Evolutionary conservation across 2,888 invertebrate species (phyloP).

Genomic region (Protodeltote pygarga): DNA sequence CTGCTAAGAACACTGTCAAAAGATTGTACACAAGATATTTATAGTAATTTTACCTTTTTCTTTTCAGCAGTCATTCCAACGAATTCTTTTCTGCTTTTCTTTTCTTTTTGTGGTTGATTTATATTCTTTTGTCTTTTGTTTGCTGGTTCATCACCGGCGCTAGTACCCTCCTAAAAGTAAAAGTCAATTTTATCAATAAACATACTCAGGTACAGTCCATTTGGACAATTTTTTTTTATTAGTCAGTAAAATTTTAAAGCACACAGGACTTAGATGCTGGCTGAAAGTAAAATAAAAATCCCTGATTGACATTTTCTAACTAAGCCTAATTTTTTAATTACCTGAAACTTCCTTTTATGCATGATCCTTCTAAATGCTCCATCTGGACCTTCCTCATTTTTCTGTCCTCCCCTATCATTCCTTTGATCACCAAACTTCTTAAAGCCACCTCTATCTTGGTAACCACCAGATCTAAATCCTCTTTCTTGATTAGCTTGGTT

Average conservation of each 20-base stretch:
- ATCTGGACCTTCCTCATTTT: conserved; percentile 45
- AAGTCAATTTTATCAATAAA: too few relatives aligned
- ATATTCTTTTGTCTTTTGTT: conserved; percentile 59
- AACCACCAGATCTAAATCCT: conserved; percentile 15
- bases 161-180: conserved; percentile 50
- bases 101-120: conserved; percentile 65
- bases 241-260: too few relatives aligned
- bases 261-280: too few relatives aligned
- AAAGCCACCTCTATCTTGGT: conserved; percentile 30
- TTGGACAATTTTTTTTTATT: too few relatives aligned
- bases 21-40: too few relatives aligned
- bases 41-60: conserved; percentile 74
- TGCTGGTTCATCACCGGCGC: conserved; percentile 61
- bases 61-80: conserved; percentile 86
- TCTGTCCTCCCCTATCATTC: conserved; percentile 31
- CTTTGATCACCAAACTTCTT: conserved; percentile 36
- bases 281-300: too few relatives aligned
- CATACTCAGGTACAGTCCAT: too few relatives aligned
- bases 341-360: conserved; percentile 74
- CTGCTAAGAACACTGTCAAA: too few relatives aligned
- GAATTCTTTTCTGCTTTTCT: conserved; percentile 78
- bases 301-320: too few relatives aligned
- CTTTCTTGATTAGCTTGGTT: conserved; percentile 7
- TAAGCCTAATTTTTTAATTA: conserved; percentile 41
- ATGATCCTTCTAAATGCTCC: conserved; percentile 72